These are phyloP conservation scores for Linnaemya tessellans DNA, from an alignment of 2,888 invertebrate genomes.

Conservation along the genomic window DNA sequence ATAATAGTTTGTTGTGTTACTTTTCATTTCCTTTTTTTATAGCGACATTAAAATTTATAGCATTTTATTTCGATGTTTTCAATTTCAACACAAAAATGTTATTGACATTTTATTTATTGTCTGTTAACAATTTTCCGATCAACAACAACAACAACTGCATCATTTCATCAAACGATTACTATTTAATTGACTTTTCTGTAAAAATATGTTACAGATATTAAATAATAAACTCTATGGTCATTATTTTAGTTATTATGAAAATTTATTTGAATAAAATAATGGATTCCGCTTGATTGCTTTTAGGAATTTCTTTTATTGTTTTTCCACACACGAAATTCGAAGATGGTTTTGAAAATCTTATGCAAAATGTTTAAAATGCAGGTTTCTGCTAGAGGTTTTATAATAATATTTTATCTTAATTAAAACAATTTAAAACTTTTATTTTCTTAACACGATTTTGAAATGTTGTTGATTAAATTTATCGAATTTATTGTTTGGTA, in stretches of 20 bases:
- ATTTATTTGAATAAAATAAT: background rate
- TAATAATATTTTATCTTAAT: too few relatives aligned
- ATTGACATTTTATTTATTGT: constrained; percentile 50
- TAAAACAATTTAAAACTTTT: too few relatives aligned
- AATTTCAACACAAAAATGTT: constrained; percentile 32
- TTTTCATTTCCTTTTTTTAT: constrained; percentile 22
- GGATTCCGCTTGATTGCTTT: too few relatives aligned
- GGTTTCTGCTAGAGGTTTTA: too few relatives aligned
- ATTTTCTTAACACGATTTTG: too few relatives aligned
- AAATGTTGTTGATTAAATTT: too few relatives aligned
- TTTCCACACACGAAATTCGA: background rate
- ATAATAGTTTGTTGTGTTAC: constrained; percentile 23
- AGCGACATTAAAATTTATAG: constrained; percentile 69
- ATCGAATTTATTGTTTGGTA: too few relatives aligned
- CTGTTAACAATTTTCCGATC: constrained; percentile 30
- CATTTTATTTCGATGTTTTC: constrained; percentile 43
- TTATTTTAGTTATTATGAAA: background rate
- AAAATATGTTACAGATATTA: background rate
- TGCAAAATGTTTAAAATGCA: background rate
- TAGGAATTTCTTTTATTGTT: background rate
- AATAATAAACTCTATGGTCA: background rate
- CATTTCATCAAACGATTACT: constrained; percentile 11
- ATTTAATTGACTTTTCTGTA: constrained; percentile 5
- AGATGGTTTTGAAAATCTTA: background rate
- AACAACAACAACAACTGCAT: constrained; percentile 31